These are phyloP conservation scores for Chionis minor DNA, from an alignment of 2,113 vertebrate species.

Conservation along the genomic window DNA sequence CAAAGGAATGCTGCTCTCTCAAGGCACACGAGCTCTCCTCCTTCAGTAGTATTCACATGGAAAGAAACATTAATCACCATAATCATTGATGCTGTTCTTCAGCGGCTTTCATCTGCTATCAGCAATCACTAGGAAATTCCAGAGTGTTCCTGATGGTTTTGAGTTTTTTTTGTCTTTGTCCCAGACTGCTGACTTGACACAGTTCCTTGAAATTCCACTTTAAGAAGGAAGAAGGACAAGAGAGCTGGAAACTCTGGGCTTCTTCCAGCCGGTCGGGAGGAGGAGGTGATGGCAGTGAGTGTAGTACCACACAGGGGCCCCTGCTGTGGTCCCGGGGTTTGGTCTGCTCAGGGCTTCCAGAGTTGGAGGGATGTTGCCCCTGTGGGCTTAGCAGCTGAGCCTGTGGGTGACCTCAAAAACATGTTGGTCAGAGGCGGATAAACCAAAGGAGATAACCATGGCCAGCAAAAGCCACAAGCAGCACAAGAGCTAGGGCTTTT, in stretches of 20 bases:
- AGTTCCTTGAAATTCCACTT: constrained; percentile 36
- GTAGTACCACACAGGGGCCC: not conserved
- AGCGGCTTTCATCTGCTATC: constrained; percentile 48
- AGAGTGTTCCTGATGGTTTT: constrained; percentile 12
- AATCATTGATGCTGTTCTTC: not conserved
- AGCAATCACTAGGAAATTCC: constrained; percentile 58
- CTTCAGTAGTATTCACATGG: not conserved
- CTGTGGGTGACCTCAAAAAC: not conserved
- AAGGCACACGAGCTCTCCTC: not conserved
- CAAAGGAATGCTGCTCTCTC: constrained; percentile 43
- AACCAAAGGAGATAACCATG: not conserved
- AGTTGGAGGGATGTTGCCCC: not conserved
- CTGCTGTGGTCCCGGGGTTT: not conserved
- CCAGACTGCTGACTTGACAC: constrained; percentile 24
- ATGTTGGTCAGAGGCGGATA: not conserved
- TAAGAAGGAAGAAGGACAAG: not conserved
- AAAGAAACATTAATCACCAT: constrained; percentile 43
- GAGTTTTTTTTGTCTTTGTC: not conserved
- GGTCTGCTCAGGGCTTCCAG: not conserved
- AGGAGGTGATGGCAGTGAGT: not conserved
- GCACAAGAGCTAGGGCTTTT: not conserved
- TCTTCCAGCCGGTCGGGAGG: not conserved
- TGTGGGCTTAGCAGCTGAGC: not conserved
- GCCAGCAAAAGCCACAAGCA: constrained; percentile 1
- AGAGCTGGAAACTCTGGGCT: not conserved